Evolutionary conservation across 2,888 invertebrate species (phyloP), one percentile per base, ranked within the genome.

Genomic region (Chloromyia formosa): DNA sequence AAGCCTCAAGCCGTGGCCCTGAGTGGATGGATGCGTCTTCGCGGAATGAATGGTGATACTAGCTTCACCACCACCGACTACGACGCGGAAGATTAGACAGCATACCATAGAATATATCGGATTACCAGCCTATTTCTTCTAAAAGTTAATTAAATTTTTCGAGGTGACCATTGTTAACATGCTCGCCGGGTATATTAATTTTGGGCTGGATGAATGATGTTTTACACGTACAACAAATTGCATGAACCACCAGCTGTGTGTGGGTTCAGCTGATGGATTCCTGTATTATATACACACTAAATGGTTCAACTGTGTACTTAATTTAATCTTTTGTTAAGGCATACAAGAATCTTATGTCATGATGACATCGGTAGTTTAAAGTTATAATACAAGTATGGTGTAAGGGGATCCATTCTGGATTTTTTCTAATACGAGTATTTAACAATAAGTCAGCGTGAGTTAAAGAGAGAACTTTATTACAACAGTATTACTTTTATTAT

Each of bases 71-170:
- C n/a, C n/a, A n/a, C n/a, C n/a, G n/a, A n/a, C n/a, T n/a, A n/a
- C n/a, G n/a, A n/a, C n/a, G n/a, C n/a, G 7, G 27, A 7, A 35
- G 7, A 35, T 35, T 35, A 35, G 7, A 35, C 27, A 35, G 7
- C 27, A 7, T 35, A 35, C 3, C 27, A 35, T 35, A 35, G 27
- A 35, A 35, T 7, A 35, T 35, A 35, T 35, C 27, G 27, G 7
- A 56, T 56, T 61, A 14, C 58, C 74, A 73, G 73, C 75, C 74
- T 75, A 75, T 64, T 74, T 75, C 75, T 69, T 71, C 69, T 75
- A 61, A 74, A 60, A 69, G 69, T 75, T 75, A 75, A 75, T 75
- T 75, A 75, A 75, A 74, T 75, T 75, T 74, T 74, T 56, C 56
- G 56, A 71, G 71, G 56, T 58, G 71, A 71, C 71, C 71, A 71